Base-by-base conservation (phyloP, 37 sponge, comb jelly and placozoan species). In the Oscarella lobularis region DNA sequence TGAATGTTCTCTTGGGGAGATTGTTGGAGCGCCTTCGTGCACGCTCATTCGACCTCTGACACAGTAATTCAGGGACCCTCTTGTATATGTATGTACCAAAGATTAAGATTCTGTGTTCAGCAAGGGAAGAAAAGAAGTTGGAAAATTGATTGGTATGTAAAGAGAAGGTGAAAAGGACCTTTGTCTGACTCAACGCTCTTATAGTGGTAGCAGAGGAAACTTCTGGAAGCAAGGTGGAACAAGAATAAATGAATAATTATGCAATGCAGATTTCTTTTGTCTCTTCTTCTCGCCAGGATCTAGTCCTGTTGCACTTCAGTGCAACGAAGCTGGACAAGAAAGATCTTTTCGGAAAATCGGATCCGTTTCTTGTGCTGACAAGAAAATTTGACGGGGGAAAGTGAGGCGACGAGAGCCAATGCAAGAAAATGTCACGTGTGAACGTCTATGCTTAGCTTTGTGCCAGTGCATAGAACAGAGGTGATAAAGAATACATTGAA, bases 401-500 rank as follows among this genome's bases (percentile, higher is more conserved):
- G n/a, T n/a, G n/a, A n/a, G n/a, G n/a, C n/a, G n/a, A n/a, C n/a
- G n/a, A n/a, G n/a, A n/a, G n/a, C n/a, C n/a, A n/a, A n/a, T n/a
- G n/a, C n/a, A n/a, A n/a, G n/a, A n/a, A n/a, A n/a, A n/a, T n/a
- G n/a, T n/a, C n/a, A 27, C 27, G 27, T 27, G 65, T 54, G 27
- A 54, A 54, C 65, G 27, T 54, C 27, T 27, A 54, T 27, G 0
- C 27, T 54, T 70, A 70, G 73, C 73, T 70, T 14, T 9, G 73
- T 70, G 14, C 35, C 73, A n/a, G 73, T 70, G 14, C 27, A 70
- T 29, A 70, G 27, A 20, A 70, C 73, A 29, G 73, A 81, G 66
- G 81, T 81, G 40, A 81, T 92, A 14, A 92, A 86, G 78, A 94
- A 94, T 75, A 87, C 95, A 0, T 81, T 94, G 66, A 82, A 94